A percentile compares a stretch with the other conserved stretches of the same genome.
Evolutionary conservation across 1,140 invertebrate genomes (phyloP).

Genomic region (Nephila pilipes): DNA sequence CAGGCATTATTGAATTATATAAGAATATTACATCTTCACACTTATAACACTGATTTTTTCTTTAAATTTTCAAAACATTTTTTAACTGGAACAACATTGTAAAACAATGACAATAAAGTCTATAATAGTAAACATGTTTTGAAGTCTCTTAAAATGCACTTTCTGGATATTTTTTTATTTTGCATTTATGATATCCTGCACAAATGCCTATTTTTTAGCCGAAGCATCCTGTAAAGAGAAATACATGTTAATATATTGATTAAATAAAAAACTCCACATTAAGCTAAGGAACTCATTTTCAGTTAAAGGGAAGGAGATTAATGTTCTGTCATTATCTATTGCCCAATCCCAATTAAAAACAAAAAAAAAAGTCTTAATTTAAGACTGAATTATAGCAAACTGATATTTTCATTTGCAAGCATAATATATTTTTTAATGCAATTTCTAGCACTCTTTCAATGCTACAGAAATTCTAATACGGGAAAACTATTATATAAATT

Average conservation of each 20-base stretch:
- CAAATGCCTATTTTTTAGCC: constrained; percentile 68
- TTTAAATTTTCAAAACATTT: constrained; percentile 59
- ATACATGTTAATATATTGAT: not conserved
- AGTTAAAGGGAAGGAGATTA: too few species aligned
- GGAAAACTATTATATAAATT: too few species aligned
- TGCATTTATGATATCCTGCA: constrained; percentile 19
- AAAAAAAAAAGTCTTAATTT: too few species aligned
- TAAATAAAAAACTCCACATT: not conserved
- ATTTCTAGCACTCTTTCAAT: too few species aligned
- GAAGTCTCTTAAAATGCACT: constrained; percentile 61
- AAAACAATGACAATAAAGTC: constrained; percentile 68
- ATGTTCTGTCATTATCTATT: too few species aligned
- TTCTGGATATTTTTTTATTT: constrained; percentile 60
- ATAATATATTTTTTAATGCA: too few species aligned
- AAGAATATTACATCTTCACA: constrained; percentile 69
- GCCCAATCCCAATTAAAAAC: too few species aligned
- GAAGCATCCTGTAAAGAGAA: constrained; percentile 74
- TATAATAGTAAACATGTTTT: constrained; percentile 68
- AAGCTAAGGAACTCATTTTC: too few species aligned
- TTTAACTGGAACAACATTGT: constrained; percentile 66
- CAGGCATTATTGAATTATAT: constrained; percentile 69
- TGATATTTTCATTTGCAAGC: too few species aligned
- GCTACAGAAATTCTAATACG: too few species aligned
- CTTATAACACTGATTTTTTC: constrained; percentile 49
- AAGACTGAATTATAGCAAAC: too few species aligned